Conservation (phyloP, 2,797 vertebrate species). For the Takifugu rubripes region DNA sequence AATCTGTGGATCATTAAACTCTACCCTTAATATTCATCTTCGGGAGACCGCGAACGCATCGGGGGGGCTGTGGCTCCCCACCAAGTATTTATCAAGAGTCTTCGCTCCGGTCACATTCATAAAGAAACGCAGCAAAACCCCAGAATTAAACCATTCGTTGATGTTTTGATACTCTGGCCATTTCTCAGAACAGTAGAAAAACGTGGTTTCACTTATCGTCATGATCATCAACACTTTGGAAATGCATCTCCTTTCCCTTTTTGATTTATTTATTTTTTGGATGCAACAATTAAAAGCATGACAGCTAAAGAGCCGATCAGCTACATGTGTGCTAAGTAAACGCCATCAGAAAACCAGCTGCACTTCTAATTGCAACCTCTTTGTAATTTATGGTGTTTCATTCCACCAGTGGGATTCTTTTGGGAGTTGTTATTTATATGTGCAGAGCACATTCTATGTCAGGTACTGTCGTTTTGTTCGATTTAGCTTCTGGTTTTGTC, state of each 20-base stretch:
- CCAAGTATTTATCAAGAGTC: neutral
- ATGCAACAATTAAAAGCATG: neutral
- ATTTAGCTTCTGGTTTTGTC: conserved; percentile 21
- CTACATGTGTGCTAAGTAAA: conserved; percentile 5
- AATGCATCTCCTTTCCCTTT: neutral
- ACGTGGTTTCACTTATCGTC: neutral
- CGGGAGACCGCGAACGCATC: neutral
- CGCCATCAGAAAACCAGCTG: conserved; percentile 1
- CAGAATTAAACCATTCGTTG: neutral
- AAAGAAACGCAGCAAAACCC: neutral
- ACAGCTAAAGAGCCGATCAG: conserved; percentile 2
- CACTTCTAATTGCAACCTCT: conserved; percentile 7
- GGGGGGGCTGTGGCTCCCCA: neutral
- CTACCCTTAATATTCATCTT: neutral
- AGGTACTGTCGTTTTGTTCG: conserved; percentile 15
- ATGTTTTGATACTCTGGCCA: neutral
- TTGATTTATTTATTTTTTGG: neutral
- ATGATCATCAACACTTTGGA: neutral
- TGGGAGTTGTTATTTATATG: conserved; percentile 9
- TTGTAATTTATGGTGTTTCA: conserved; percentile 23
- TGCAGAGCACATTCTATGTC: conserved; percentile 13
- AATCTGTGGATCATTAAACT: neutral
- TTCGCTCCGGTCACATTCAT: neutral
- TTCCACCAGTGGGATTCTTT: neutral
- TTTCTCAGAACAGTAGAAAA: neutral